Evolutionary conservation across 1,140 invertebrate species (phyloP), one percentile per base, ranked within the genome.

Genomic region (Hesperophylax magnus): DNA sequence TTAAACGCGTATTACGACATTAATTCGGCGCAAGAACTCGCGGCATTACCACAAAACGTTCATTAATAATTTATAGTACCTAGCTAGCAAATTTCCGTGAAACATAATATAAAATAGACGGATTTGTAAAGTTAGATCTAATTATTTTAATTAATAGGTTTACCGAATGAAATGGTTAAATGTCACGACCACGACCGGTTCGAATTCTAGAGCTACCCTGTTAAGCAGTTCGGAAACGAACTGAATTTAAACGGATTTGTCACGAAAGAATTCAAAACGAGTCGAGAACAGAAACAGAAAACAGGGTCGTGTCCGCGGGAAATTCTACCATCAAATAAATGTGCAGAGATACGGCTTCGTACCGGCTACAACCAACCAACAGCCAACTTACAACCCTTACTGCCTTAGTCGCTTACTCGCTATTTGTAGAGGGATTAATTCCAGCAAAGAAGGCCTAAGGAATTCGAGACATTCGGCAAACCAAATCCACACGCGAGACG

Each of bases 81-180:
- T 67, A 27, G 27, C 61, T 31, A 31, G 61, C 18, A 65, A 65
- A 53, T 72, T 54, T 39, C 69, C 22, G 69, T 24, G 52, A 72
- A 72, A 72, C 47, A 54, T 72, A 34, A 34, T 34, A 14, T 20
- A 72, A 72, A 54, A 20, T 4, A 14, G 27, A 52, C 18, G 18
- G 69, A 52, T 53, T 54, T 22, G 52, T 17, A 54, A 54, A 72
- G 47, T 52, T 72, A 31, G 47, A 15, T 53, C 20, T 54, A 52
- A 72, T 72, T 72, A 54, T 53, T 60, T 76, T 76, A 76, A 76
- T 76, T 76, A 76, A 76, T 76, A 20, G 72, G 53, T 39, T 31
- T 56, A 56, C 72, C 54, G 27, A 74, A 22, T 39, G 72, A 76
- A 76, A 76, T 58, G 72, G 72, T 76, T 76, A 27, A 76, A 76